These are phyloP conservation scores for Lagopus muta DNA, from an alignment of 2,113 vertebrate species.

Conservation along the genomic window DNA sequence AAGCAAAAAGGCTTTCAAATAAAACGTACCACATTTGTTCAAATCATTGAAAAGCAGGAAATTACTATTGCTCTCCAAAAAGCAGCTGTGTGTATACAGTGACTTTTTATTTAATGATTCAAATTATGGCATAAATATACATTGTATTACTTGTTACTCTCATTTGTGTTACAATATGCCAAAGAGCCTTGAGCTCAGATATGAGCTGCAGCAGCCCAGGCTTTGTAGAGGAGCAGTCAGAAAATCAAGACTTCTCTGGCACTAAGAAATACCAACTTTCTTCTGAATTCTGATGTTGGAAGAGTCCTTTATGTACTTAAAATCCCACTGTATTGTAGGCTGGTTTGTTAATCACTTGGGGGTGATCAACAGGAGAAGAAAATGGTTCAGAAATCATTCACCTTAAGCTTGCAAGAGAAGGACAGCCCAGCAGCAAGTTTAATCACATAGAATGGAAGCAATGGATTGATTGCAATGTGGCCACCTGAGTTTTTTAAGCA, in stretches of 20 bases:
- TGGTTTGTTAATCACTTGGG: not conserved
- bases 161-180: not conserved
- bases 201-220: not conserved
- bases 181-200: not conserved
- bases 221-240: not conserved
- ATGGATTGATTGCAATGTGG: not conserved
- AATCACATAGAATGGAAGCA: not conserved
- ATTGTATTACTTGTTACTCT: conserved; percentile 55
- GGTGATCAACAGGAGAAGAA: not conserved
- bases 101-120: conserved; percentile 65
- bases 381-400: not conserved
- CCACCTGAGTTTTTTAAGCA: not conserved
- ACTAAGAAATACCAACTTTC: not conserved
- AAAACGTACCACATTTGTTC: conserved; percentile 51
- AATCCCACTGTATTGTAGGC: fast-evolving
- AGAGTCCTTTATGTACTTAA: not conserved
- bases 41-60: conserved; percentile 53
- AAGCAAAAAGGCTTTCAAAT: conserved; percentile 52
- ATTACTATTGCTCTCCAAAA: conserved; percentile 67
- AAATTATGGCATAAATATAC: conserved; percentile 50
- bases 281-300: not conserved
- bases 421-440: not conserved
- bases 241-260: not conserved
- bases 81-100: conserved; percentile 69
- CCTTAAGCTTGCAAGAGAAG: not conserved